Percentiles rank a stretch among this genome's conserved stretches.
Evolutionary conservation across 2,797 vertebrate genomes (phyloP).

Genomic region (Percopsis omiscomaycus): DNA sequence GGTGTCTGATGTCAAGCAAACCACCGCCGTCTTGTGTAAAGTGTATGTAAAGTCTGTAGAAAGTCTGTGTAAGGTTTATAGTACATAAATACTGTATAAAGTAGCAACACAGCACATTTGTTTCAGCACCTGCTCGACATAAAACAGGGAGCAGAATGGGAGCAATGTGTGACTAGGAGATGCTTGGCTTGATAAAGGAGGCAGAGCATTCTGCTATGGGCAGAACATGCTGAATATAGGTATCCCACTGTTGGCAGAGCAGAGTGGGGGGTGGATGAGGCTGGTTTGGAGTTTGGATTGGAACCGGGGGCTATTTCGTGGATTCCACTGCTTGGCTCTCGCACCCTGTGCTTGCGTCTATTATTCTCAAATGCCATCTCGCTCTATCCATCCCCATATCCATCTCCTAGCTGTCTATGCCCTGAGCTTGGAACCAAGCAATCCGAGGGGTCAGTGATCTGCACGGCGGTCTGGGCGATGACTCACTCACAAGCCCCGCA

Average conservation of each 20-base stretch:
- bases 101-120: too few species aligned
- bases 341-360: background rate
- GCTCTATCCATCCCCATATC: background rate
- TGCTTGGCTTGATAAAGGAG: constrained; percentile 9
- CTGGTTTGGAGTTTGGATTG: constrained; percentile 40
- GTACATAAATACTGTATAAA: too few species aligned
- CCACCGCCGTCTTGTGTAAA: too few species aligned
- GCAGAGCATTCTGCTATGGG: constrained; percentile 36
- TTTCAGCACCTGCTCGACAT: too few species aligned
- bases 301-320: constrained; percentile 56
- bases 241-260: constrained; percentile 29
- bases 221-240: constrained; percentile 46
- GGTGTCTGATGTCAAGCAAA: too few species aligned
- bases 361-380: background rate
- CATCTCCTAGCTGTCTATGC: constrained; percentile 9
- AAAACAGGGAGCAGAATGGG: too few species aligned
- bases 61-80: too few species aligned
- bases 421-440: constrained; percentile 15
- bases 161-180: too few species aligned
- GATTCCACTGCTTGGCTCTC: constrained; percentile 14
- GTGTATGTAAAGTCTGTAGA: too few species aligned
- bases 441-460: constrained; percentile 60
- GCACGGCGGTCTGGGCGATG: constrained; percentile 52
- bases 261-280: constrained; percentile 49
- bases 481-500: constrained; percentile 50